A percentile compares a stretch with the other conserved stretches of the same genome.
phyloP scores from a whole-genome alignment of 2,113 vertebrate genomes.

The Melanotaenia duboulayi region DNA sequence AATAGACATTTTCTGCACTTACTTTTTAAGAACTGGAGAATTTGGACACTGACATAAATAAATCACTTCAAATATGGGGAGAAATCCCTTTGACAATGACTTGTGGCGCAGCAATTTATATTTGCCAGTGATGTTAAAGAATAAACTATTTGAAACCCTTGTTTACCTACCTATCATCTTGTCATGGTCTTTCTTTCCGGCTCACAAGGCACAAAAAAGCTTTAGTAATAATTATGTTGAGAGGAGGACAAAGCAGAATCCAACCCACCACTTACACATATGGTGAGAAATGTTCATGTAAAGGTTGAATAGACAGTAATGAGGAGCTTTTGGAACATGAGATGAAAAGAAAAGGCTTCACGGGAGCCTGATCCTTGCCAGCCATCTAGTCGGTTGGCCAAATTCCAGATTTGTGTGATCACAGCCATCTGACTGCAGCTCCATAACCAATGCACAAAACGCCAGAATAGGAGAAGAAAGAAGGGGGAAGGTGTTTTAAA shows the following conservation, averaged over 20 bases:
- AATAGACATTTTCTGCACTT: constrained; percentile 79
- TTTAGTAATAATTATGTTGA: background rate
- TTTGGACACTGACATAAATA: constrained; percentile 69
- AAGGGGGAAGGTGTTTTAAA: constrained; percentile 52
- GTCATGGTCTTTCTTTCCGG: constrained; percentile 53
- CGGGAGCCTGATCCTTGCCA: constrained; percentile 24
- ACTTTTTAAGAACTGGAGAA: constrained; percentile 77
- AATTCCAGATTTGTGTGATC: constrained; percentile 63
- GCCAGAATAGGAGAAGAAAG: constrained; percentile 14
- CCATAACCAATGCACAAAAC: constrained; percentile 45
- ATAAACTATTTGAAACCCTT: constrained; percentile 79
- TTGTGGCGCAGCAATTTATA: constrained; percentile 78
- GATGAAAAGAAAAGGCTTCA: constrained; percentile 47
- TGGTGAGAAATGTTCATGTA: constrained; percentile 17
- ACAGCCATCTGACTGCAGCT: constrained; percentile 63
- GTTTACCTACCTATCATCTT: constrained; percentile 68
- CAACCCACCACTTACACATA: constrained; percentile 26
- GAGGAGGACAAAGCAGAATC: constrained; percentile 14
- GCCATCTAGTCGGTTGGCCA: constrained; percentile 46
- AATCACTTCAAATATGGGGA: constrained; percentile 64
- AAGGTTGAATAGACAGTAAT: constrained; percentile 38
- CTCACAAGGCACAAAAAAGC: background rate
- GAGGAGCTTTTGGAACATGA: constrained; percentile 22
- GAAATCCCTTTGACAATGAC: constrained; percentile 61
- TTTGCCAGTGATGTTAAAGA: constrained; percentile 81